phyloP scores from a whole-genome alignment of 2,113 vertebrate genomes.

The Lonchura striata region DNA sequence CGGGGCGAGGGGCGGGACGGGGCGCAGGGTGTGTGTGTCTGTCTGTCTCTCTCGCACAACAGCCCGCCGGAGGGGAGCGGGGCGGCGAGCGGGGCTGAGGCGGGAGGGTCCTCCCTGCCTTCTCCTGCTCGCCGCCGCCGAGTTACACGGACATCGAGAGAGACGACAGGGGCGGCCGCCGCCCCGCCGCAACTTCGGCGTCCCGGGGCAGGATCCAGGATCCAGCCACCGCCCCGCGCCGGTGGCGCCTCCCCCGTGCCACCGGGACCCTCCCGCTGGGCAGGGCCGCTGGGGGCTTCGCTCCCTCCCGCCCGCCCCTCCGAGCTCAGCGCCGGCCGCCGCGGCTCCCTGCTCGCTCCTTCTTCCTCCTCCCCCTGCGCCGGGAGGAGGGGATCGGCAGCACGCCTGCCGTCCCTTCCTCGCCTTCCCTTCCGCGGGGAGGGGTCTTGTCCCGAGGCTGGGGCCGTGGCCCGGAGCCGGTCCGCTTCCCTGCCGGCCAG shows the following conservation, averaged over 20 bases:
- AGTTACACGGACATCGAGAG: constrained; percentile 7
- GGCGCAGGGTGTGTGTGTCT: neutral
- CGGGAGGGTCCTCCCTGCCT: neutral
- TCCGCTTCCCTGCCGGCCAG: neutral
- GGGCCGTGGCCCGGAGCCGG: neutral
- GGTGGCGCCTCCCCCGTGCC: neutral
- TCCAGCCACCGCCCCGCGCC: neutral
- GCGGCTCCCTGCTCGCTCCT: neutral
- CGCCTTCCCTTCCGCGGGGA: neutral
- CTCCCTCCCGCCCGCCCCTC: neutral
- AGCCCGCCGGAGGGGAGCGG: neutral
- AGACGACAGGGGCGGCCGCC: neutral
- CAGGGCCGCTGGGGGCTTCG: neutral
- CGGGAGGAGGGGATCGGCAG: neutral
- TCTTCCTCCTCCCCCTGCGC: neutral
- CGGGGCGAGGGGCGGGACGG: neutral
- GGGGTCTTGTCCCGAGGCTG: neutral
- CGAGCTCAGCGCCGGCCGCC: neutral
- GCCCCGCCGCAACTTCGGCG: constrained; percentile 28
- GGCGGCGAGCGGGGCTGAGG: neutral
- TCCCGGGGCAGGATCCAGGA: neutral
- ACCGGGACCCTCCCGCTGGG: neutral
- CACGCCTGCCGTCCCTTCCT: neutral
- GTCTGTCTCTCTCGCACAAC: neutral
- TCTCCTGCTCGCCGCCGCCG: neutral